Evolutionary conservation across 2,888 invertebrate species (phyloP).

Genomic region (Morinoia aosen): DNA sequence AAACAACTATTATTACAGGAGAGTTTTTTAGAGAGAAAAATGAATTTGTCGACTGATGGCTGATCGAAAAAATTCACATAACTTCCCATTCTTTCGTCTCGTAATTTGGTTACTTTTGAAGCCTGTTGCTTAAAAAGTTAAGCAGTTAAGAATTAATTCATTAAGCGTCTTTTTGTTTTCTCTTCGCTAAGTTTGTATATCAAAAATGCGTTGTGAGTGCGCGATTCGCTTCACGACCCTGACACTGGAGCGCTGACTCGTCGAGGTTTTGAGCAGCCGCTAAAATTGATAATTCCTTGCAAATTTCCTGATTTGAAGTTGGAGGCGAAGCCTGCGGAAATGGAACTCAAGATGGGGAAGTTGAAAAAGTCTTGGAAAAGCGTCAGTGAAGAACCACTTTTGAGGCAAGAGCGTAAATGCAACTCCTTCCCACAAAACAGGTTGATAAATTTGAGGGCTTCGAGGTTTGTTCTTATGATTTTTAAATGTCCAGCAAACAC

Average conservation of each 20-base stretch:
- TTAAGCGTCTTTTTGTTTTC: background rate
- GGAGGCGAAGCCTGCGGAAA: conserved; percentile 23
- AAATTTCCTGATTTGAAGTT: conserved; percentile 51
- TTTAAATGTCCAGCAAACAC: background rate
- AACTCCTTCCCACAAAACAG: background rate
- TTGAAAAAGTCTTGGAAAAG: background rate
- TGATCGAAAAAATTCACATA: background rate
- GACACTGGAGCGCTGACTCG: conserved; percentile 7
- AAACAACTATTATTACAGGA: too few species aligned
- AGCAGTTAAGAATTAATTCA: background rate
- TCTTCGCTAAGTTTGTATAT: background rate
- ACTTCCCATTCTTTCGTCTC: background rate
- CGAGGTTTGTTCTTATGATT: background rate
- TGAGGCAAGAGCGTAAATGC: background rate
- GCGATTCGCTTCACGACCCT: background rate
- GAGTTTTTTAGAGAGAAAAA: too few species aligned
- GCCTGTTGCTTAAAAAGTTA: background rate
- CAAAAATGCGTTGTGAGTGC: background rate
- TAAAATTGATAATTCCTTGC: conserved; percentile 48
- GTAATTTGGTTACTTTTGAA: background rate
- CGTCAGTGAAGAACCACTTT: background rate
- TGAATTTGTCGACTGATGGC: too few species aligned
- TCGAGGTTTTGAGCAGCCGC: background rate
- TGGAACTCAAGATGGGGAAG: conserved; percentile 22
- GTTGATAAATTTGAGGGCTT: background rate